Evolutionary conservation across 1,140 invertebrate species (phyloP).

Genomic region (Zaprionus africanus): DNA sequence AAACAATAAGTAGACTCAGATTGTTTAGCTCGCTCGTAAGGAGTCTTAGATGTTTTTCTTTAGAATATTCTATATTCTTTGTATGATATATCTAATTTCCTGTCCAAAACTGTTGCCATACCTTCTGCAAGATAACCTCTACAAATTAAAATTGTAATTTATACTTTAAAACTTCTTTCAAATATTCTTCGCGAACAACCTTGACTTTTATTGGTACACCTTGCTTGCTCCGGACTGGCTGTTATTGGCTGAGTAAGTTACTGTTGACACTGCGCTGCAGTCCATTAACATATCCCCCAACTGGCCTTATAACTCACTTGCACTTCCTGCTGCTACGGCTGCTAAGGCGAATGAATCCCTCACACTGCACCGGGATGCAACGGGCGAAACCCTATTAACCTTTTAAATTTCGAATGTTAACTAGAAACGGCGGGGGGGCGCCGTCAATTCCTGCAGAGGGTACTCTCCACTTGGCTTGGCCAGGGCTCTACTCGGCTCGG

Average conservation of each 20-base stretch:
- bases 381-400: slow-evolving; percentile 72
- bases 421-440: slow-evolving; percentile 68
- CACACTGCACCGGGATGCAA: slow-evolving; percentile 17
- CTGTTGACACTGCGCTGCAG: slow-evolving; percentile 58
- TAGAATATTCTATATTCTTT: no score
- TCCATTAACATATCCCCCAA: slow-evolving; percentile 44
- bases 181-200: background rate
- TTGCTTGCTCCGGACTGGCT: background rate
- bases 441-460: slow-evolving; percentile 9
- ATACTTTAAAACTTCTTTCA: background rate
- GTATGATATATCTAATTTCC: no score
- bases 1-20: no score
- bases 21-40: no score
- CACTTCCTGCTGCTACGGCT: slow-evolving; percentile 42
- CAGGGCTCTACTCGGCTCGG: slow-evolving; percentile 31
- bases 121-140: no score
- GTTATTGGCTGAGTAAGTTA: slow-evolving; percentile 18
- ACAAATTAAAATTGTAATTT: slow-evolving; percentile 1
- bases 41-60: no score
- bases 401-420: slow-evolving; percentile 70
- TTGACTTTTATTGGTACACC: slow-evolving; percentile 1
- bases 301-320: slow-evolving; percentile 50
- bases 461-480: slow-evolving; percentile 21
- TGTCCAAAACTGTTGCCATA: no score
- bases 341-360: slow-evolving; percentile 50